Base-by-base conservation (phyloP, 2,888 invertebrate genomes). In the Megaustenia siamemsis region DNA sequence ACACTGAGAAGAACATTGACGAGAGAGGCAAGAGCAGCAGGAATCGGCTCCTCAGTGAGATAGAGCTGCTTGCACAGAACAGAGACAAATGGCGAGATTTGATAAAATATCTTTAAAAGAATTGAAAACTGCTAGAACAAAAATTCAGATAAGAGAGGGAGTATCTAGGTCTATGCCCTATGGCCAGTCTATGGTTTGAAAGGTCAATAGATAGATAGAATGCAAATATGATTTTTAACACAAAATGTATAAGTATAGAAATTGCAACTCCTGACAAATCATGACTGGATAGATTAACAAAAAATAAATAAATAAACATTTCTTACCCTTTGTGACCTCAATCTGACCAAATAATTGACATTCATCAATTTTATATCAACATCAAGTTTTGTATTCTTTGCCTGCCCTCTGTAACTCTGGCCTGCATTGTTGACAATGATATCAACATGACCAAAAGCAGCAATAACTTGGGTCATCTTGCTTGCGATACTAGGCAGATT, bases 341-440 rank as follows among this genome's bases (percentile, higher is more conserved):
- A 98, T 96, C 88, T 98, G 96, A 28, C 98, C 98, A 95, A 99
- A 98, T 97, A 99, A 95, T 99, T 99, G 12, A 98, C 96, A 60
- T 96, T 94, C 98, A 99, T 98, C 69, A 99, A 95, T 94, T 96
- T 96, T 86, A 96, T 95, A 94, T 98, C 97, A 18, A 98, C 97
- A 92, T 97, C 96, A 63, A 97, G 94, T 68, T 96, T 95, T 0
- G 98, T 97, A 73, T 96, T 95, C 35, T 96, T 90, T 78, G 96
- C 96, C 89, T 96, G 95, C 0, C 97, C 97, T 90, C 98, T 95
- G 88, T 93, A 95, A 90, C 95, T 94, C 82, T 98, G 95, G 0
- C 99, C 99, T 66, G 97, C 97, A 95, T 98, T 99, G 93, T 98
- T 98, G 60, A 99, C 95, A 24, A 99, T 94, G 90, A 99, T 96